phyloP scores from a whole-genome alignment of 2,888 invertebrate species.

The Labia minor region DNA sequence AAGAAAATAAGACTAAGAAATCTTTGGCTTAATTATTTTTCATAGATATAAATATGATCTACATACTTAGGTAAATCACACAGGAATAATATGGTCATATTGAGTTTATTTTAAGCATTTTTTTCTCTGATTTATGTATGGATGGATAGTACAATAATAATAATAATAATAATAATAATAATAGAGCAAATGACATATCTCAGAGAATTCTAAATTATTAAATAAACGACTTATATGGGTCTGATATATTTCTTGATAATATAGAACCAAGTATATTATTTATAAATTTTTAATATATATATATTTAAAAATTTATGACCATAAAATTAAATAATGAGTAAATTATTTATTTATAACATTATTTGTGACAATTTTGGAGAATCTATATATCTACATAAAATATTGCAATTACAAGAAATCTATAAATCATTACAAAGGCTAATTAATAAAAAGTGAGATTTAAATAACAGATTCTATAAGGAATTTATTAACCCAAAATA shows the following conservation, averaged over 20 bases:
- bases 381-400: neutral
- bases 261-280: too few species aligned
- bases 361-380: neutral
- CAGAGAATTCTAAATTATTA: neutral
- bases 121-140: too few species aligned
- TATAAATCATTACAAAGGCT: conserved; percentile 1
- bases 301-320: too few species aligned
- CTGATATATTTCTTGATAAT: neutral
- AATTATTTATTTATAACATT: neutral
- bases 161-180: too few species aligned
- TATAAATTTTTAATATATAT: too few species aligned
- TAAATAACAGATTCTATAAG: neutral
- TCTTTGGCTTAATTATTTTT: neutral
- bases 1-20: neutral
- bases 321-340: too few species aligned
- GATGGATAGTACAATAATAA: too few species aligned
- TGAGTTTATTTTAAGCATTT: too few species aligned
- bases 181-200: too few species aligned
- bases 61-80: too few species aligned
- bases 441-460: conserved; percentile 4
- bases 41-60: neutral
- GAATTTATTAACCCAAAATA: neutral
- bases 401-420: neutral
- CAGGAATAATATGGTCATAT: too few species aligned
- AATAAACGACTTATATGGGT: neutral